Percentiles rank a stretch among this genome's conserved stretches.
Evolutionary conservation across 1,140 invertebrate genomes (phyloP).

Genomic region (Berghia stephanieae): DNA sequence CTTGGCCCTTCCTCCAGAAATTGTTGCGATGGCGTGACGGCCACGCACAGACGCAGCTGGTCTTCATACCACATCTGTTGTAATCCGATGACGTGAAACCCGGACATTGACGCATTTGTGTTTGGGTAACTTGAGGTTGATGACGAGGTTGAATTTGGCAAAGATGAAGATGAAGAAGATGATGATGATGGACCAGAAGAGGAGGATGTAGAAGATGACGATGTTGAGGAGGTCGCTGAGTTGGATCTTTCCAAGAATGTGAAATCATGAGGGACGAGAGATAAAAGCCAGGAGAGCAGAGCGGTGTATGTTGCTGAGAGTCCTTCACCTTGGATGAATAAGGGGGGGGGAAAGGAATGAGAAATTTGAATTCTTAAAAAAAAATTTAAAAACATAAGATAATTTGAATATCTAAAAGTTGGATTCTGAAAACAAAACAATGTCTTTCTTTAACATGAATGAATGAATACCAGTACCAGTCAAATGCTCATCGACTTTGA

Average conservation of each 20-base stretch:
- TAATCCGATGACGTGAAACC: constrained; percentile 62
- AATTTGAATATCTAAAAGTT: not conserved
- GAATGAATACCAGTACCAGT: too few relatives aligned
- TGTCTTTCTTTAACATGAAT: too few relatives aligned
- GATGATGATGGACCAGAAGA: too few relatives aligned
- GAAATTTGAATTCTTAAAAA: not conserved
- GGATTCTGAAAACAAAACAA: not conserved
- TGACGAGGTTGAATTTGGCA: too few relatives aligned
- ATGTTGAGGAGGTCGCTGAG: too few relatives aligned
- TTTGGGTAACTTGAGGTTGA: too few relatives aligned
- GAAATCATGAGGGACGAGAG: constrained; percentile 58
- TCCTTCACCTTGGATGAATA: constrained; percentile 45
- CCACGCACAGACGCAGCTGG: constrained; percentile 54
- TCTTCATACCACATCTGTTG: constrained; percentile 61
- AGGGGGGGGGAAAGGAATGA: not conserved
- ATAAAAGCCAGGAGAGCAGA: constrained; percentile 59
- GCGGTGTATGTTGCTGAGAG: constrained; percentile 60
- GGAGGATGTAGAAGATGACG: too few relatives aligned
- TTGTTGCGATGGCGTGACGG: constrained; percentile 50
- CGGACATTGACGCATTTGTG: too few relatives aligned
- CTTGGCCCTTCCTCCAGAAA: constrained; percentile 28
- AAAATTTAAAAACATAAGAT: too few relatives aligned
- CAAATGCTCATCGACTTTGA: too few relatives aligned
- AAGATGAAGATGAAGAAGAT: too few relatives aligned
- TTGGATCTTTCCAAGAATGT: constrained; percentile 44